A percentile compares a stretch with the other conserved stretches of the same genome.
Evolutionary conservation across 2,113 vertebrate species (phyloP).

Genomic region (Calyptommatus sinebrachiatus): DNA sequence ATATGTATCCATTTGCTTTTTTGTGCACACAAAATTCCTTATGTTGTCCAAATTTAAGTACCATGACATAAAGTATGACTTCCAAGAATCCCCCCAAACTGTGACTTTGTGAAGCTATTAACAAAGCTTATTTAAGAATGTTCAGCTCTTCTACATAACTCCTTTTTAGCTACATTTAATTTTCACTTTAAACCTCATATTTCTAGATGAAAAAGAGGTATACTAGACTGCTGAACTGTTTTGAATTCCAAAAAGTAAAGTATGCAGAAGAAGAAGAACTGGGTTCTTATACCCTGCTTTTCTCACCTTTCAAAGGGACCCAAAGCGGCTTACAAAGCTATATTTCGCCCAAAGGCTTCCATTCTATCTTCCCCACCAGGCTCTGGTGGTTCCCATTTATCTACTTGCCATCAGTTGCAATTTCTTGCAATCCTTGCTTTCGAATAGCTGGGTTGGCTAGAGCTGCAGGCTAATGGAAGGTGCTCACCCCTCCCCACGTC

Average conservation of each 20-base stretch:
- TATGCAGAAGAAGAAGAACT: no score
- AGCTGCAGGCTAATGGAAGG: no score
- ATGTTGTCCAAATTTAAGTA: neutral
- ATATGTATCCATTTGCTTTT: neutral
- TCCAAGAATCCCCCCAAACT: neutral
- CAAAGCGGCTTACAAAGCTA: no score
- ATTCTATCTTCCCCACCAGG: no score
- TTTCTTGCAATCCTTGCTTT: no score
- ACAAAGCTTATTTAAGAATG: neutral
- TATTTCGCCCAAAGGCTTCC: no score
- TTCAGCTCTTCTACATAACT: neutral
- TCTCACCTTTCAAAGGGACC: no score
- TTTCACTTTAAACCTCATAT: neutral
- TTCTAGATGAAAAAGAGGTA: neutral
- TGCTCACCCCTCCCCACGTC: no score
- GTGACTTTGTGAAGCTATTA: neutral
- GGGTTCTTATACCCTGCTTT: no score
- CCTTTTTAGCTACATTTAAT: neutral
- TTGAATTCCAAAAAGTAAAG: neutral
- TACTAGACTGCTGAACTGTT: fast-evolving
- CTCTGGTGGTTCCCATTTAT: no score
- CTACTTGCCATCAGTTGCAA: no score
- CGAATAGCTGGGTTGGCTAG: no score
- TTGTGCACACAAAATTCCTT: neutral
- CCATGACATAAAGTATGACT: neutral